Conservation (phyloP, 2,888 invertebrate species). For the Nomada hirtipes region DNA sequence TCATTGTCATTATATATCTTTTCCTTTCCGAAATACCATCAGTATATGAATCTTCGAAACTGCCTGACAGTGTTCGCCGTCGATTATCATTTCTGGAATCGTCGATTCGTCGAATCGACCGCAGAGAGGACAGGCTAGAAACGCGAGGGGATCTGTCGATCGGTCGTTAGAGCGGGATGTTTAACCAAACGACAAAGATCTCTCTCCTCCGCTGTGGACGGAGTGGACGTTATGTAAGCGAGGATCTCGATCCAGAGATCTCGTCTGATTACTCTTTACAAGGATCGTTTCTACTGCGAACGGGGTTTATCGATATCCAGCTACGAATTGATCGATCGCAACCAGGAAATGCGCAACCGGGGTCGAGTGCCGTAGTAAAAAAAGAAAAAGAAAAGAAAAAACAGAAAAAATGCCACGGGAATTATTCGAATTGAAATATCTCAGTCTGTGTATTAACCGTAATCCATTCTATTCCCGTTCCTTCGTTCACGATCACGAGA, state of each 20-base stretch:
- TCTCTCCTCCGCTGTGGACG: conserved; percentile 45
- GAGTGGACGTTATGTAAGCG: conserved; percentile 74
- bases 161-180: conserved; percentile 68
- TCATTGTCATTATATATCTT: no score
- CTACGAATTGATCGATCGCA: conserved; percentile 65
- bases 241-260: conserved; percentile 76
- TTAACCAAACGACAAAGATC: conserved; percentile 70
- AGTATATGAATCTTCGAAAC: no score
- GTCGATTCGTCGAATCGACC: conserved; percentile 53
- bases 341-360: conserved; percentile 69
- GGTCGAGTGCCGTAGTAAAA: conserved; percentile 24
- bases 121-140: conserved; percentile 35
- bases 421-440: conserved; percentile 48
- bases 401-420: conserved; percentile 46
- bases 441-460: conserved; percentile 16
- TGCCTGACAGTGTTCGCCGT: no score
- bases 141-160: conserved; percentile 46
- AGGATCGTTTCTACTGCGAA: conserved; percentile 73
- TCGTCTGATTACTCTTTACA: conserved; percentile 79
- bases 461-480: not conserved
- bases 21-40: no score
- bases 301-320: conserved; percentile 72
- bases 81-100: conserved; percentile 37
- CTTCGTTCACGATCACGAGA: conserved; percentile 2
- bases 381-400: no score